Evolutionary conservation across 2,888 invertebrate genomes (phyloP).

Genomic region (Operophtera brumata): DNA sequence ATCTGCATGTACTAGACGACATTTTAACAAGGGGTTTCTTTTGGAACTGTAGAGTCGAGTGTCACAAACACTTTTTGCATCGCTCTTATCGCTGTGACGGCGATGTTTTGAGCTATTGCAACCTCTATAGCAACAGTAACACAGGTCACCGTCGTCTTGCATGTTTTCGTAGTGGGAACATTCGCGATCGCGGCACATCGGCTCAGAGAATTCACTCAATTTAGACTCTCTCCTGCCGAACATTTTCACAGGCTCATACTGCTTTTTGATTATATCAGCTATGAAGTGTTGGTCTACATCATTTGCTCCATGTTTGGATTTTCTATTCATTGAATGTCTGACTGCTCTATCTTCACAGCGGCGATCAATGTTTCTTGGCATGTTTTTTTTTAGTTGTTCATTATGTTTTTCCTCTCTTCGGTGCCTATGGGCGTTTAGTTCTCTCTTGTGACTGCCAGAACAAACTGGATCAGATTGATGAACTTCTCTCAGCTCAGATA

Average conservation of each 20-base stretch:
- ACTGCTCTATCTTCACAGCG: conserved; percentile 34
- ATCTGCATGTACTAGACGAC: conserved; percentile 40
- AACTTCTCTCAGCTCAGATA: conserved; percentile 37
- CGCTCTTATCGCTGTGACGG: conserved; percentile 40
- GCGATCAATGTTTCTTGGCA: conserved; percentile 22
- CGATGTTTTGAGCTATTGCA: conserved; percentile 3
- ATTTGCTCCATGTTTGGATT: conserved; percentile 32
- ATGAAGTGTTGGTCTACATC: conserved; percentile 63
- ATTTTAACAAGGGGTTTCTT: conserved; percentile 41
- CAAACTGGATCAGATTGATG: conserved; percentile 27
- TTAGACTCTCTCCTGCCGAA: conserved; percentile 58
- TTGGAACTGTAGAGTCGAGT: conserved; percentile 58
- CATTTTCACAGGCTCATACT: conserved; percentile 63
- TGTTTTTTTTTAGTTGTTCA: conserved; percentile 30
- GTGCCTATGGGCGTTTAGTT: conserved; percentile 23
- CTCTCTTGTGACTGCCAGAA: conserved; percentile 30
- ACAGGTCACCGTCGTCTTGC: conserved; percentile 50
- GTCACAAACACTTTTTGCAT: conserved; percentile 63
- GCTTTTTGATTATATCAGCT: conserved; percentile 62
- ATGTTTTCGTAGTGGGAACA: conserved; percentile 45
- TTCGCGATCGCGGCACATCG: conserved; percentile 67
- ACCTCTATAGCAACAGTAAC: conserved; percentile 54
- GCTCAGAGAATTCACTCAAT: conserved; percentile 66
- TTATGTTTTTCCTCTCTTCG: conserved; percentile 34
- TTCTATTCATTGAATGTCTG: conserved; percentile 30